Evolutionary conservation across 2,113 vertebrate species (phyloP), one percentile per base, ranked within the genome.

Genomic region (Speoplatyrhinus poulsoni): DNA sequence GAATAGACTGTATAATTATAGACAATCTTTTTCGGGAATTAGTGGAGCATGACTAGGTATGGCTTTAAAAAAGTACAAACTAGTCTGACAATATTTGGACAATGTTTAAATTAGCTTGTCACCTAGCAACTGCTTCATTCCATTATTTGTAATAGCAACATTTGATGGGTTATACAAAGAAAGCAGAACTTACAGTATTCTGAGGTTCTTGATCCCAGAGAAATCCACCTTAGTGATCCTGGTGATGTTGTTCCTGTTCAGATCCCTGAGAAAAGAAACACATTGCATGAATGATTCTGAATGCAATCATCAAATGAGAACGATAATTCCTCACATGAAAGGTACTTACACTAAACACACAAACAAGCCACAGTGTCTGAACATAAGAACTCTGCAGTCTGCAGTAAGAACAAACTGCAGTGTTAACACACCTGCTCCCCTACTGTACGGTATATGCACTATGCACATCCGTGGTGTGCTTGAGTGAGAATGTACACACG

Each of bases 221-320:
- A 99, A 99, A 86, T 99, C 97, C 3, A 88, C 95, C 90, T 98
- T 99, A 0, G 95, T 95, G 88, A 99, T 95, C 77, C 96, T 93
- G 66, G 96, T 98, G 87, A 99, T 96, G 76, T 99, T 99, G 76
- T 99, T 99, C 91, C 93, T 94, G 88, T 99, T 96, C 86, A 99
- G 88, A 86, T 99, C 97, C 88, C 97, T 99, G 83, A 17, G 69
- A 41, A 83, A 53, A 7, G 56, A 68, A 60, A 75, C 17, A 9
- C 61, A 16, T 9, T 17, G 49, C 26, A 59, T 59, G 41, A 15
- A 61, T 16, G 41, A 1, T 47, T 46, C 36, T 41, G 7, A 41
- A 41, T 41, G 5, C 7, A 41, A 41, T 41, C 36, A 41, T 8
- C 36, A 41, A 41, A 41, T 4, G 66, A 74, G 78, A 67, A 36